phyloP scores from a whole-genome alignment of 1,140 invertebrate genomes.

The Drosophila melanogaster region DNA sequence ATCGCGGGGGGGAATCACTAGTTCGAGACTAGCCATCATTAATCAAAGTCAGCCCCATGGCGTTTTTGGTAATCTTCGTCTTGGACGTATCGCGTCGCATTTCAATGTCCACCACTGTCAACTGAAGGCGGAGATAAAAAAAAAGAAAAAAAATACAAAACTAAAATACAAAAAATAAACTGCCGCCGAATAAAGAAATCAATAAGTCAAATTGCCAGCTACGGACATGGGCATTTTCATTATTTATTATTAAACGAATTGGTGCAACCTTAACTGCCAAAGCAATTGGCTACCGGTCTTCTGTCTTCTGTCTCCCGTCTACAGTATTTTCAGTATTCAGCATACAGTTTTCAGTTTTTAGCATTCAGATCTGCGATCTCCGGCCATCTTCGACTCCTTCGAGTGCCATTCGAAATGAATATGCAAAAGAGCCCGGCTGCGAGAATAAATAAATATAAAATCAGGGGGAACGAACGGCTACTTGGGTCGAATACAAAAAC shows the following conservation, averaged over 20 bases:
- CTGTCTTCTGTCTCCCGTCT: constrained; percentile 9
- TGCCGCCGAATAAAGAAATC: constrained; percentile 66
- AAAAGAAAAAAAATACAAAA: background rate
- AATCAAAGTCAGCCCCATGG: constrained; percentile 59
- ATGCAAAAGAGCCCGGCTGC: constrained; percentile 59
- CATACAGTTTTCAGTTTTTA: background rate
- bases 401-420: constrained; percentile 67
- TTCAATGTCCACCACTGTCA: constrained; percentile 27
- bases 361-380: background rate
- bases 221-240: constrained; percentile 60
- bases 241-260: constrained; percentile 83
- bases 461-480: background rate
- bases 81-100: constrained; percentile 1
- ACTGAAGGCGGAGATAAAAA: constrained; percentile 2
- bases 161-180: background rate
- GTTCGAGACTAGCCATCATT: constrained; percentile 28
- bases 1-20: too few relatives aligned
- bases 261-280: constrained; percentile 81
- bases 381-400: constrained; percentile 23
- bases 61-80: constrained; percentile 17
- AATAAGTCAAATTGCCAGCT: constrained; percentile 64
- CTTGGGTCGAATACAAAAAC: constrained; percentile 20
- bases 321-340: background rate
- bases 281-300: constrained; percentile 81
- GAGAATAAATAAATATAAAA: constrained; percentile 44